These are phyloP conservation scores for Podocnemis expansa DNA, from an alignment of 2,113 vertebrate species.

Conservation along the genomic window DNA sequence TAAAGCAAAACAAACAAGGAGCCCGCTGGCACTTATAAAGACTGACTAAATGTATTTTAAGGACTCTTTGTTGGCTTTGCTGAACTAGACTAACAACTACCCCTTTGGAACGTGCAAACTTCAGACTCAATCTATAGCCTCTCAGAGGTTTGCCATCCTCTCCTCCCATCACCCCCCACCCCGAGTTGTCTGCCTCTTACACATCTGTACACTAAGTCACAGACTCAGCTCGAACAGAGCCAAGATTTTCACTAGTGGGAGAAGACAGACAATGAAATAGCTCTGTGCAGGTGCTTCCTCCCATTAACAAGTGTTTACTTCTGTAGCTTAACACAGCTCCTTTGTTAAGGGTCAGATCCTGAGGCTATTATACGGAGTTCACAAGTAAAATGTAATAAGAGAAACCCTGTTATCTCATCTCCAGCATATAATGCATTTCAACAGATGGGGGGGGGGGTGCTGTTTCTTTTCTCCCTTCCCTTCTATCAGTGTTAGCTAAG, in stretches of 20 bases:
- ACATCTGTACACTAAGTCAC: neutral
- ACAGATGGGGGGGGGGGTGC: neutral
- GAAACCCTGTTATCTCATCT: conserved; percentile 44
- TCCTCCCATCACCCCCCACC: neutral
- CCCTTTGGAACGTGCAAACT: accelerated
- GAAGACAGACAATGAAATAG: conserved; percentile 53
- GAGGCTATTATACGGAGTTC: conserved; percentile 50
- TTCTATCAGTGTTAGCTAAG: conserved; percentile 37
- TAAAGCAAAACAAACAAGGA: neutral
- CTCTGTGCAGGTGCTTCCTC: conserved; percentile 67
- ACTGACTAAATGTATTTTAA: no score
- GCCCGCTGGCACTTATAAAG: no score
- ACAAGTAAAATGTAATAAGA: conserved; percentile 62
- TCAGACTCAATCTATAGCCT: neutral
- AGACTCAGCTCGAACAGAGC: neutral
- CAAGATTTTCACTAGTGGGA: conserved; percentile 41
- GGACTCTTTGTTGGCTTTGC: no score
- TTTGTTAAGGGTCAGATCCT: neutral
- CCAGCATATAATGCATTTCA: neutral
- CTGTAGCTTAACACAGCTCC: conserved; percentile 35
- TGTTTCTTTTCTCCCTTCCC: conserved; percentile 20
- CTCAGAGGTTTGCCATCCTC: neutral
- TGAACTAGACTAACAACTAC: no score
- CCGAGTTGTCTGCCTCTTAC: neutral
- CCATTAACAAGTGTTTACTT: conserved; percentile 73